A percentile compares a stretch with the other conserved stretches of the same genome.
Evolutionary conservation across 2,113 vertebrate species (phyloP).

Genomic region (Marcusenius ussheri): DNA sequence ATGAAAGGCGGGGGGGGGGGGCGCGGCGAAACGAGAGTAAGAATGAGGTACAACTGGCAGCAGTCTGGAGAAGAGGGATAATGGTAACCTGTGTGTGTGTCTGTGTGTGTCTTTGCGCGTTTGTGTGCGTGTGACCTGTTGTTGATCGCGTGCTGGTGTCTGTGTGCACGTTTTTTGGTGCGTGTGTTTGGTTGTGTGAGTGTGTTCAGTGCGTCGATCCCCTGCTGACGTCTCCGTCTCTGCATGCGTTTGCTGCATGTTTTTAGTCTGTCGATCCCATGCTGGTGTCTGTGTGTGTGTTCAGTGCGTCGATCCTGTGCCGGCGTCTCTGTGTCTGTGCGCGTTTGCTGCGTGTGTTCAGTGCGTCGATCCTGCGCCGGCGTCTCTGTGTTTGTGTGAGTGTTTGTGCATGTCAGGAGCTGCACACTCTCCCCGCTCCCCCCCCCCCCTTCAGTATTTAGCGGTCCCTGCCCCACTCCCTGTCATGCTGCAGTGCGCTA

Average conservation of each 20-base stretch:
- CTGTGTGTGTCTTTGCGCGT: not conserved
- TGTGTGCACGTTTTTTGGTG: no score
- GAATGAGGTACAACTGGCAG: not conserved
- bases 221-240: not conserved
- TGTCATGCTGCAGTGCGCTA: constrained; percentile 11
- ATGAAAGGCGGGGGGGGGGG: not conserved
- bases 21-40: not conserved
- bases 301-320: not conserved
- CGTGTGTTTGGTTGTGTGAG: not conserved
- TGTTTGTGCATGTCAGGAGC: not conserved
- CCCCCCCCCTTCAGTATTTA: not conserved
- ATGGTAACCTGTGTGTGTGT: not conserved
- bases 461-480: not conserved
- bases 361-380: not conserved
- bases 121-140: not conserved
- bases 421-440: not conserved
- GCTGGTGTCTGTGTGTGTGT: not conserved
- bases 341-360: not conserved
- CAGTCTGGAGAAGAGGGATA: not conserved
- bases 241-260: not conserved
- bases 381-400: not conserved
- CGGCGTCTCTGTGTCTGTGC: not conserved
- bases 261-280: not conserved
- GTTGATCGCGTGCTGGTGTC: no score
- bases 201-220: not conserved